Evolutionary conservation across 2,797 vertebrate species (phyloP), one percentile per base, ranked within the genome.

Genomic region (Scolopax rusticola): DNA sequence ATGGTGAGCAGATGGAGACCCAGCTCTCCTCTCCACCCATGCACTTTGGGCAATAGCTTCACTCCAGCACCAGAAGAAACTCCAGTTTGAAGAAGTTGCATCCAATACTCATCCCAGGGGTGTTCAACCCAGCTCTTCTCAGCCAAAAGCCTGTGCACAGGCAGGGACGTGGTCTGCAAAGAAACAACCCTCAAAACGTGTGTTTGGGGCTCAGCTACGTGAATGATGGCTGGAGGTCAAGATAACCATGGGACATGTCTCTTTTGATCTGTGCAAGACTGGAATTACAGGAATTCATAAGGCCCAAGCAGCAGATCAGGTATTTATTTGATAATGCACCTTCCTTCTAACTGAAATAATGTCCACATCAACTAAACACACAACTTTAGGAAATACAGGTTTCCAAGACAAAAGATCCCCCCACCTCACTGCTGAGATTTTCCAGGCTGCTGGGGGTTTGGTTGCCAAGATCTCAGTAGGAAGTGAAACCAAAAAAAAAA

Each of bases 401-500:
- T 68, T 90, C 63, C 56, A 53, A 33, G 38, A 59, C 63, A 77
- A 82, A 85, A 84, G 36, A 2, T 24, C 50, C 69, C 69, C 54
- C 79, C 60, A 5, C 43, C 18, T 54, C 69, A 12, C 69, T 71
- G 69, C 81, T 68, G 84, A 79, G 67, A 51, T 79, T 79, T 70
- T 68, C 38, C 84, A 69, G 56, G 53, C 81, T 95, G 70, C 70
- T 86, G 87, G 54, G 19, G 54, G 32, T 69, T 48, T 28, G 17
- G 61, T 50, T 90, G 92, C 91, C 94, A 86, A 89, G 70, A 84
- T 69, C 82, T 61, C 71, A 1, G 65, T 6, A 91, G 85, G 87
- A 93, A 74, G 4, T 30, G 56, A 53, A 56, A 47, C 51, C 18
- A 40, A 48, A 96, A 84, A 53, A 53, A 65, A 51, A 48, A 45